These are phyloP conservation scores for Rhimphoctona megacephalus DNA, from an alignment of 2,888 invertebrate species.

Conservation along the genomic window DNA sequence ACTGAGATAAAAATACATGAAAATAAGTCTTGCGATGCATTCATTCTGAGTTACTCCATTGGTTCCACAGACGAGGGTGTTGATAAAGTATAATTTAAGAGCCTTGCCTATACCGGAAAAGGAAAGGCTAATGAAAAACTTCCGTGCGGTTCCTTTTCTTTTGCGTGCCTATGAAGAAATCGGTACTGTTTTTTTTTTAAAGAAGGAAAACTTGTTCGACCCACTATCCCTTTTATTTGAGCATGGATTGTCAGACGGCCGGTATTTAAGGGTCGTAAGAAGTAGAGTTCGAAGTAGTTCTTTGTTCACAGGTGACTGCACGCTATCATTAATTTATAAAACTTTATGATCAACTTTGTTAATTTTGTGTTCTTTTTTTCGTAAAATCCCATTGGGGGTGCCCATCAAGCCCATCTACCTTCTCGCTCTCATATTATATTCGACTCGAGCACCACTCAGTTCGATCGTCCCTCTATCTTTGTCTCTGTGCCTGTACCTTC, in stretches of 20 bases:
- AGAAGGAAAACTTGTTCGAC: neutral
- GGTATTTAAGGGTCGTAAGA: conserved; percentile 18
- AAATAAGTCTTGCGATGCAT: no score
- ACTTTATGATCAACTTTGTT: conserved; percentile 67
- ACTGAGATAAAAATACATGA: no score
- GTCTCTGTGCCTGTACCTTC: conserved; percentile 25
- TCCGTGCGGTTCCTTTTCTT: neutral
- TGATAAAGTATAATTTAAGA: no score
- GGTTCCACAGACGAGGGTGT: no score
- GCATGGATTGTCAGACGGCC: conserved; percentile 1
- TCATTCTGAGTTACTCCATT: no score
- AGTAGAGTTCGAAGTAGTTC: conserved; percentile 11
- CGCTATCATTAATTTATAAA: conserved; percentile 78
- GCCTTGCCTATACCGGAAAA: neutral
- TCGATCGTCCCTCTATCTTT: conserved; percentile 24
- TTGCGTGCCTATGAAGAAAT: neutral
- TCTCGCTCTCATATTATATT: conserved; percentile 25
- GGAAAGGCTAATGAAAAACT: neutral
- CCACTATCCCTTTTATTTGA: neutral
- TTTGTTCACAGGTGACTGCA: conserved; percentile 53
- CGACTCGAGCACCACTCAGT: conserved; percentile 47
- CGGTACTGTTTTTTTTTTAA: neutral
- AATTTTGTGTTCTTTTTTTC: conserved; percentile 28
- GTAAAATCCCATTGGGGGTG: conserved; percentile 41
- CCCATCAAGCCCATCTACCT: conserved; percentile 14